Evolutionary conservation across 1,140 invertebrate species (phyloP), one percentile per base, ranked within the genome.

Genomic region (Tetragnatha versicolor): DNA sequence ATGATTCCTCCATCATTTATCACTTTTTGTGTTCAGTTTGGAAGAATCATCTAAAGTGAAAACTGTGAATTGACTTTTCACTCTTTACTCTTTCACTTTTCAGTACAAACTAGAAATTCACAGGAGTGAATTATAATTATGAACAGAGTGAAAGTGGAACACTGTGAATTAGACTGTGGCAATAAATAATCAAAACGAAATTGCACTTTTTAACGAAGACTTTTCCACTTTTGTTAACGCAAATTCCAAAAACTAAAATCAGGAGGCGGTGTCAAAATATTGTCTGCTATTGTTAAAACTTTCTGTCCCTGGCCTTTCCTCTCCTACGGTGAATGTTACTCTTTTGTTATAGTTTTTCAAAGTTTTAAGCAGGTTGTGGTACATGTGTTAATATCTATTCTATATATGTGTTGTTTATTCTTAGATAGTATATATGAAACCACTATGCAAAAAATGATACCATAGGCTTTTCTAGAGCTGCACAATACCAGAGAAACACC

Each of bases 341-440:
- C 27, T 47, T 75, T 22, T 75, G 53, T 39, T 61, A 35, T 49
- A 42, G 45, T 42, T 73, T 75, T 75, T 55, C 60, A 75, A 75
- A 75, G 72, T 75, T 75, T 75, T 75, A 75, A 63, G 60, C 72
- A 49, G 72, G 72, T 75, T 75, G 72, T 75, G 72, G 72, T 75
- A 63, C 37, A 17, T 75, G 58, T 75, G 45, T 75, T 63, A 63
- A 75, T 75, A 58, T 75, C 42, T 63, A 63, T 63, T 61, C 53
- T 63, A 61, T 27, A 75, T n/a, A n/a, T n/a, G 42, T 75, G 72
- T 75, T 75, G 72, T 75, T 60, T 49, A 20, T 49, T 63, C 72
- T 75, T 61, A 63, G 55, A 63, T 75, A 58, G 55, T 29, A 42
- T 45, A 63, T 25, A 29, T 35, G 10, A 17, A 27, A 17, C 25